A percentile compares a stretch with the other conserved stretches of the same genome.
phyloP scores from a whole-genome alignment of 2,888 invertebrate species.

The Cheilosia soror region DNA sequence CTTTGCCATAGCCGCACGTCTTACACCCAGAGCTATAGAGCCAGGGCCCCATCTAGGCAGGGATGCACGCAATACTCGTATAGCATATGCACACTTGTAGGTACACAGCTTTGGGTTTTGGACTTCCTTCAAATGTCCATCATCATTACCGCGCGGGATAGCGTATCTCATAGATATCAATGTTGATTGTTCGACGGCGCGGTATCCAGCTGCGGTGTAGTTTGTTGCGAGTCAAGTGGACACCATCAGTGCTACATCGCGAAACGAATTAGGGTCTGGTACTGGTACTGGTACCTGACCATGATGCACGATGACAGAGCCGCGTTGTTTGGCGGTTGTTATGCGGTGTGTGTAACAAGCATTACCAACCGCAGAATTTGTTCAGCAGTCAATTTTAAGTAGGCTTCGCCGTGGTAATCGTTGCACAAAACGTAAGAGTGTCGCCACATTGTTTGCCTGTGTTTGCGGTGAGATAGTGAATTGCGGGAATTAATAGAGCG shows the following conservation, averaged over 20 bases:
- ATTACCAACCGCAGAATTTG: constrained; percentile 73
- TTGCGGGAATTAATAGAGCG: constrained; percentile 72
- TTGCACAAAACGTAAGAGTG: constrained; percentile 61
- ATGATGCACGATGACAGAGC: constrained; percentile 64
- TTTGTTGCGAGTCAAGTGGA: constrained; percentile 61
- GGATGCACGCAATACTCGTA: not conserved
- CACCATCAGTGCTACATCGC: constrained; percentile 53
- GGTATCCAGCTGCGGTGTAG: constrained; percentile 65
- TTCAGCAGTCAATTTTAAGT: constrained; percentile 67
- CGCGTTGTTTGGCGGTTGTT: constrained; percentile 45
- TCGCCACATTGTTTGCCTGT: constrained; percentile 57
- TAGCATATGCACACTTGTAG: not conserved
- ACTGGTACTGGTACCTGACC: constrained; percentile 15
- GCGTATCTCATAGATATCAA: constrained; percentile 67
- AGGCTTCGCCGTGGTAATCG: constrained; percentile 53
- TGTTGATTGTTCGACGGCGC: constrained; percentile 52
- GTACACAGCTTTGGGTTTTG: constrained; percentile 18
- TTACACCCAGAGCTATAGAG: constrained; percentile 28
- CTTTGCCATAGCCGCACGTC: constrained; percentile 57
- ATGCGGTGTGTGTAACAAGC: constrained; percentile 66
- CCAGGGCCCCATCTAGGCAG: constrained; percentile 22
- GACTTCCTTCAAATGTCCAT: constrained; percentile 74
- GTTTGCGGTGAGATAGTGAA: constrained; percentile 55
- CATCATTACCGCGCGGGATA: constrained; percentile 64
- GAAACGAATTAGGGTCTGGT: constrained; percentile 54